phyloP scores from a whole-genome alignment of 1,140 invertebrate genomes.

The Globodera rostochiensis region DNA sequence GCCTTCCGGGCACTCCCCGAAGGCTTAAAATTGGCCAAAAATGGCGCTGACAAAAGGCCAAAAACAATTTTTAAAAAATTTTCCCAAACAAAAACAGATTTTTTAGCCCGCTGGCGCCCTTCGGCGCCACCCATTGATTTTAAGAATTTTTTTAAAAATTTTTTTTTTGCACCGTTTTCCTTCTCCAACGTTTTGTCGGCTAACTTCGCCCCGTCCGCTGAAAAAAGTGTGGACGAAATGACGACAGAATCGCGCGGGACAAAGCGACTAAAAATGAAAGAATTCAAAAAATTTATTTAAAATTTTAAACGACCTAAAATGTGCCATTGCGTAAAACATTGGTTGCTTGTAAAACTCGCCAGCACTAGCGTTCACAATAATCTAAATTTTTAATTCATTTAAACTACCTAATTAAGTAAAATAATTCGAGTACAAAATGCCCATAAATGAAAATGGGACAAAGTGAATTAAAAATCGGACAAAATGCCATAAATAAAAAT shows the following conservation, averaged over 20 bases:
- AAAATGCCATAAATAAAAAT: no score
- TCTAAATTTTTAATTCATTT: slow-evolving; percentile 45
- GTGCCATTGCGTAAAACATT: slow-evolving; percentile 82
- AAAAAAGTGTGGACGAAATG: neutral
- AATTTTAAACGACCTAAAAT: slow-evolving; percentile 64
- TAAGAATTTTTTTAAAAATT: no score
- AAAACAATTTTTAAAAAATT: no score
- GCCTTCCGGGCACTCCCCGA: no score
- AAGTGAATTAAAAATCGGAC: no score
- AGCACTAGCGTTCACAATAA: slow-evolving; percentile 74
- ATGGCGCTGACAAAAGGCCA: no score
- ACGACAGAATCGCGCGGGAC: slow-evolving; percentile 39
- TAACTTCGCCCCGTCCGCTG: neutral
- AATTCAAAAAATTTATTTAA: neutral
- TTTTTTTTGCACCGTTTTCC: no score
- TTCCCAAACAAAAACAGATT: no score
- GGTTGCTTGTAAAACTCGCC: slow-evolving; percentile 84
- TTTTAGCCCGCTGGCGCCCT: neutral
- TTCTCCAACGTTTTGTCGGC: neutral
- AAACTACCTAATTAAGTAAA: neutral
- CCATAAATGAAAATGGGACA: no score
- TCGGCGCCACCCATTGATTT: neutral
- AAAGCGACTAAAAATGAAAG: slow-evolving; percentile 33
- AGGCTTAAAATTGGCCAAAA: no score
- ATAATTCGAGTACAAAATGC: no score